Evolutionary conservation across 1,140 invertebrate genomes (phyloP), one percentile per base, ranked within the genome.

Genomic region (Megalonaias nervosa): DNA sequence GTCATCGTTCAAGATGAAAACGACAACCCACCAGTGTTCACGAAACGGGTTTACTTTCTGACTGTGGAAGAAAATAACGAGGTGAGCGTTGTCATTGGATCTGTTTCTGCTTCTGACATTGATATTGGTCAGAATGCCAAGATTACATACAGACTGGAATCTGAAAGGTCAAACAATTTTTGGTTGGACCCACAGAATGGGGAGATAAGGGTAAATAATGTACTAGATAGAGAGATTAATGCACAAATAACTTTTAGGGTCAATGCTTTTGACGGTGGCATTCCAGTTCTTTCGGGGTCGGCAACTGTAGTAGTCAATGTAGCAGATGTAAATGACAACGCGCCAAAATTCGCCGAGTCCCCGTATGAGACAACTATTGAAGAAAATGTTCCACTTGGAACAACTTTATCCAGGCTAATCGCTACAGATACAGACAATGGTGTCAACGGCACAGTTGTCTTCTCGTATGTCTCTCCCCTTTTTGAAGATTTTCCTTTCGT

Each of bases 1-100:
- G 96, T 99, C 26, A 96, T 95, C 14, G 96, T 99, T 17, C 83
- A 95, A 57, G 97, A 98, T 89, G 95, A 96, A 79, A 98, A 98
- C 89, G 97, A 98, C 90, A 95, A 98, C 88, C 92, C 93, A 26
- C 97, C 97, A 1, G 91, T 93, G 75, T 98, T 98, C 90, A 67
- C 62, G 1, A 55, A 82, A 61, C 23, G 69, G 0, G 26, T 64
- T 15, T 82, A 77, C 65, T 48, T 23, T 21, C 70, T 79, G 6
- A 74, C 26, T 9, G 65, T 87, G 9, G 23, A 64, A 38, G 87
- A 88, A 79, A 86, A 88, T 72, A 83, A 77, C 95, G 97, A 5
- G 98, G 98, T 89, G 97, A 98, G 91, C n/a, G 58, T 84, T 6
- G 67, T 79, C 14, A 75, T 74, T 58, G 79, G 98, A 3, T 96